These are phyloP conservation scores for Poecilia latipinna DNA, from an alignment of 2,113 vertebrate genomes.

Conservation along the genomic window DNA sequence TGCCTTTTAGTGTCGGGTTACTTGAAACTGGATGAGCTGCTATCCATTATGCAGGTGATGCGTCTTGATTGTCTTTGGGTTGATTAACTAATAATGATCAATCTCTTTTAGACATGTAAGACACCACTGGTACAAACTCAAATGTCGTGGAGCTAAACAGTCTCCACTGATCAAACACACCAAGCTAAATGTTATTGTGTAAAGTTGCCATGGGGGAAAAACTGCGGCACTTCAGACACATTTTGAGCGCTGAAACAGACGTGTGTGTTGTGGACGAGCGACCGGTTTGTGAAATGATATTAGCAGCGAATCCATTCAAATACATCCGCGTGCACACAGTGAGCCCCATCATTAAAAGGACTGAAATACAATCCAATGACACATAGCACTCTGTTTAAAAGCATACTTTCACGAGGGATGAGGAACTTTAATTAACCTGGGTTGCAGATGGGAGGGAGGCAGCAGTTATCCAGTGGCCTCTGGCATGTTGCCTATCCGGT, in stretches of 20 bases:
- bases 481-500: conserved; percentile 63
- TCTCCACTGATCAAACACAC: conserved; percentile 24
- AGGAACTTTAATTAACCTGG: conserved; percentile 75
- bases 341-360: conserved; percentile 65
- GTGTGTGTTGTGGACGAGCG: conserved; percentile 12
- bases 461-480: conserved; percentile 66
- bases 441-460: conserved; percentile 54
- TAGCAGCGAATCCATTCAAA: conserved; percentile 33
- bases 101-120: conserved; percentile 26
- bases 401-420: conserved; percentile 67
- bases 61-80: conserved; percentile 30
- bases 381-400: conserved; percentile 79
- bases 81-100: conserved; percentile 32
- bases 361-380: conserved; percentile 73
- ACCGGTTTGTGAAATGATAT: conserved; percentile 37
- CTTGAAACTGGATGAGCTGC: conserved; percentile 40
- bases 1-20: conserved; percentile 33
- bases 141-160: not conserved
- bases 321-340: conserved; percentile 19
- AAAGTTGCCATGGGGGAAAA: not conserved
- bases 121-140: conserved; percentile 7
- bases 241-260: conserved; percentile 14
- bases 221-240: not conserved
- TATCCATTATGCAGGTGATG: conserved; percentile 55
- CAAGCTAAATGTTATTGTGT: conserved; percentile 17